A percentile compares a stretch with the other conserved stretches of the same genome.
These are phyloP conservation scores for Pardosa pseudoannulata DNA, from an alignment of 2,888 invertebrate species.

Conservation along the genomic window DNA sequence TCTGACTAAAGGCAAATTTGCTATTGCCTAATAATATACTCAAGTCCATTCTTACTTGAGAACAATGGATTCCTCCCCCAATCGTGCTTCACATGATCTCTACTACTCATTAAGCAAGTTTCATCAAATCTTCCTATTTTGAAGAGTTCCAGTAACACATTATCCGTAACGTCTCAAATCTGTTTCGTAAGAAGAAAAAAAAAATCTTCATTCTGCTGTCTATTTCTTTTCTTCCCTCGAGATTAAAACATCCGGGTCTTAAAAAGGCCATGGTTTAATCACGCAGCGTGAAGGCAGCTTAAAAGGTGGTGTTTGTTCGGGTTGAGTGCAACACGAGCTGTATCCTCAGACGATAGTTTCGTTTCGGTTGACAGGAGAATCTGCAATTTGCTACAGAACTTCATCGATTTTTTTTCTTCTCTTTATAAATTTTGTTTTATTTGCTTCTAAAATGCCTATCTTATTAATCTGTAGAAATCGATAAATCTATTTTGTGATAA, in stretches of 20 bases:
- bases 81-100: too few species aligned
- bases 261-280: constrained; percentile 51
- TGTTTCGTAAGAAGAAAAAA: constrained; percentile 2
- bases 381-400: background rate
- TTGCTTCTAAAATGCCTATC: background rate
- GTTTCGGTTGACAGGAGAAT: constrained; percentile 36
- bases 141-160: background rate
- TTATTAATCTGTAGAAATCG: background rate
- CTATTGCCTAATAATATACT: too few species aligned
- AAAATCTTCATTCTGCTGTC: background rate
- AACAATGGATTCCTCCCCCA: too few species aligned
- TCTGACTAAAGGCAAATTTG: too few species aligned
- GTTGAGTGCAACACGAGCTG: constrained; percentile 39
- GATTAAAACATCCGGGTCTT: constrained; percentile 66
- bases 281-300: constrained; percentile 48
- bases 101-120: too few species aligned
- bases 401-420: background rate
- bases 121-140: too few species aligned
- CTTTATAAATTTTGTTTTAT: background rate
- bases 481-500: background rate
- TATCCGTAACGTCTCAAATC: background rate
- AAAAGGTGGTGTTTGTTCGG: constrained; percentile 61
- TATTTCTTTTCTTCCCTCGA: background rate
- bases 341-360: constrained; percentile 25
- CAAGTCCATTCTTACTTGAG: too few species aligned